These are phyloP conservation scores for Polymixis flavicincta DNA, from an alignment of 2,888 invertebrate species.

Conservation along the genomic window DNA sequence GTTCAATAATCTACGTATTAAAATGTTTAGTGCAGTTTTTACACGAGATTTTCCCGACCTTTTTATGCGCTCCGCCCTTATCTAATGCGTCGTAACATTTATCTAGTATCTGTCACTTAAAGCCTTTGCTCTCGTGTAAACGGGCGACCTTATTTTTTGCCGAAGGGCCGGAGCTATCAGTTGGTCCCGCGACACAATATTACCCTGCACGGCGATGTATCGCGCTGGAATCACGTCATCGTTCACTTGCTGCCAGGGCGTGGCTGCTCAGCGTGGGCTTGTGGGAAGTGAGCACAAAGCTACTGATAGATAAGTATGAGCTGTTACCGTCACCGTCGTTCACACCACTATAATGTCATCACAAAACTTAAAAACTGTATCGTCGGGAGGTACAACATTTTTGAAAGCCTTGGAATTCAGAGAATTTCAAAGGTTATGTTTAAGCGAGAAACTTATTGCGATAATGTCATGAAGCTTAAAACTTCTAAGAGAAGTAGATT, in stretches of 20 bases:
- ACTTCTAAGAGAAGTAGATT: not conserved
- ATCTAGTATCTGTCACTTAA: conserved; percentile 90
- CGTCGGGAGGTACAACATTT: not conserved
- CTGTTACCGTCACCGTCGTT: conserved; percentile 58
- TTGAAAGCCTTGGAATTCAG: not conserved
- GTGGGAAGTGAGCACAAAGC: conserved; percentile 77
- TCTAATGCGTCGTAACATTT: conserved; percentile 88
- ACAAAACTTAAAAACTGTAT: conserved; percentile 30
- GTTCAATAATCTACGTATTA: conserved; percentile 68
- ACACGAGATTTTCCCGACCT: conserved; percentile 73
- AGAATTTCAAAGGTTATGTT: conserved; percentile 5
- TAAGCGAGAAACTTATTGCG: not conserved
- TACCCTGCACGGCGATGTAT: conserved; percentile 87
- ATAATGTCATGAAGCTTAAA: not conserved
- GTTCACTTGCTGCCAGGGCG: conserved; percentile 82
- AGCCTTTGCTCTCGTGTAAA: conserved; percentile 88
- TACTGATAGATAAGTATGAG: conserved; percentile 71
- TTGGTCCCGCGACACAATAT: conserved; percentile 86
- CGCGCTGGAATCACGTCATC: conserved; percentile 87
- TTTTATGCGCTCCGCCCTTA: conserved; percentile 83
- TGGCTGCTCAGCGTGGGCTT: conserved; percentile 80
- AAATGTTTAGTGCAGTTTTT: conserved; percentile 74
- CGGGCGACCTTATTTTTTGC: conserved; percentile 89
- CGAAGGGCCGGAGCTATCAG: conserved; percentile 86
- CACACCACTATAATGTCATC: conserved; percentile 66